These are phyloP conservation scores for Jacana jacana DNA, from an alignment of 2,113 vertebrate species.

Conservation along the genomic window DNA sequence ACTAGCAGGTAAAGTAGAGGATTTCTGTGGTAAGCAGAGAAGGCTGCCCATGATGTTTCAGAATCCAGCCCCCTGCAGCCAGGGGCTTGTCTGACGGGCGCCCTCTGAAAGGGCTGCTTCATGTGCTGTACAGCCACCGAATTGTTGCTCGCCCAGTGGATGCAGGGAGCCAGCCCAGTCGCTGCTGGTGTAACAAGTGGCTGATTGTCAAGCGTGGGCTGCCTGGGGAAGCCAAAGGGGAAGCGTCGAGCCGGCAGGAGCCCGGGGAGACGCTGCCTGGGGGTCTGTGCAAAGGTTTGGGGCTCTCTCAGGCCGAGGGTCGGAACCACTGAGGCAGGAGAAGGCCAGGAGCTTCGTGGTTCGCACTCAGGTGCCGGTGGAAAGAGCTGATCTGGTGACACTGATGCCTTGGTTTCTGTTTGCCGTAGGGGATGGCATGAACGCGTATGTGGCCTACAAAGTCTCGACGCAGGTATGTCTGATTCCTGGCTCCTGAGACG, in stretches of 20 bases:
- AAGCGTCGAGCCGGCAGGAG: neutral
- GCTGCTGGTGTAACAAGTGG: slow-evolving; percentile 44
- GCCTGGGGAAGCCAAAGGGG: slow-evolving; percentile 21
- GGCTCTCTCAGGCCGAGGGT: neutral
- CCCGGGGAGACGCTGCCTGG: neutral
- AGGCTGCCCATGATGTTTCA: neutral
- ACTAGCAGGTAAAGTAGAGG: slow-evolving; percentile 32
- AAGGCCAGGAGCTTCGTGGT: neutral
- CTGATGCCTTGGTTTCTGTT: neutral
- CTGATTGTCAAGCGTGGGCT: slow-evolving; percentile 52
- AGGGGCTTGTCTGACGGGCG: neutral
- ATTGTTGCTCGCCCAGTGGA: slow-evolving; percentile 71
- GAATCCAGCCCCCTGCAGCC: slow-evolving; percentile 13
- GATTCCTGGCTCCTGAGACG: rapidly evolving
- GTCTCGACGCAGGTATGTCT: slow-evolving; percentile 90
- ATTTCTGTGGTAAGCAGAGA: slow-evolving; percentile 47
- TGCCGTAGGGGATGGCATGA: slow-evolving; percentile 92
- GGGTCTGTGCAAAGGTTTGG: neutral
- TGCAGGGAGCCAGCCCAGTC: slow-evolving; percentile 44
- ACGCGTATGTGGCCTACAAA: slow-evolving; percentile 95
- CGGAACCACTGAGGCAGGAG: neutral
- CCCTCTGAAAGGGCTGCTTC: slow-evolving; percentile 50
- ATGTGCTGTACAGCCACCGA: slow-evolving; percentile 49
- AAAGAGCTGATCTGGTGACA: neutral
- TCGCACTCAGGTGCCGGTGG: neutral